Conservation (phyloP, 2,797 vertebrate genomes). For the Pampus argenteus region DNA sequence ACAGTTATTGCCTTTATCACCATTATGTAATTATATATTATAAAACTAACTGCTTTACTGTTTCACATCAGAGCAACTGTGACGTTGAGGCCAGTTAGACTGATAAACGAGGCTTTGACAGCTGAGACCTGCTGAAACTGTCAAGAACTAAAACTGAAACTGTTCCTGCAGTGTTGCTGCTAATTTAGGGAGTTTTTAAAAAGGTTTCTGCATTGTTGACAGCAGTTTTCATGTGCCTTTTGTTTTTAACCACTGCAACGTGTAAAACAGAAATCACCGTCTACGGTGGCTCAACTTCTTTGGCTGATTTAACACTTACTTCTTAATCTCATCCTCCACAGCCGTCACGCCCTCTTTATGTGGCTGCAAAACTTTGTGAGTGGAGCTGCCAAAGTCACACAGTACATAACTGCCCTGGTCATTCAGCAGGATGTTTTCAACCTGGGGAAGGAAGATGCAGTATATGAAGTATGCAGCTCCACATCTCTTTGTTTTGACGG, state of each 20-base stretch:
- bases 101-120: too few relatives aligned
- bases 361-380: slow-evolving; percentile 93
- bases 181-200: background rate
- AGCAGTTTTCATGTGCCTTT: background rate
- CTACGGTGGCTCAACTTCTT: background rate
- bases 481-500: background rate
- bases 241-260: background rate
- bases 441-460: slow-evolving; percentile 76
- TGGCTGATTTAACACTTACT: slow-evolving; percentile 79
- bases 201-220: background rate
- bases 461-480: background rate
- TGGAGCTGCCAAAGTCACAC: slow-evolving; percentile 98
- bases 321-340: slow-evolving; percentile 99
- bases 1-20: too few relatives aligned
- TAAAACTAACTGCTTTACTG: too few relatives aligned
- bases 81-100: too few relatives aligned
- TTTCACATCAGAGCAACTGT: too few relatives aligned
- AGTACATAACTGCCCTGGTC: slow-evolving; percentile 95
- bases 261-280: background rate
- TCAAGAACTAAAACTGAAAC: background rate
- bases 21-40: too few relatives aligned
- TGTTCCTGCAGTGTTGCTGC: background rate
- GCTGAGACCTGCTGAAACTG: too few relatives aligned
- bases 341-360: slow-evolving; percentile 94
- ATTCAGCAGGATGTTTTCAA: slow-evolving; percentile 96